A percentile compares a stretch with the other conserved stretches of the same genome.
phyloP scores from a whole-genome alignment of 2,888 invertebrate genomes.

The Portevinia maculata region DNA sequence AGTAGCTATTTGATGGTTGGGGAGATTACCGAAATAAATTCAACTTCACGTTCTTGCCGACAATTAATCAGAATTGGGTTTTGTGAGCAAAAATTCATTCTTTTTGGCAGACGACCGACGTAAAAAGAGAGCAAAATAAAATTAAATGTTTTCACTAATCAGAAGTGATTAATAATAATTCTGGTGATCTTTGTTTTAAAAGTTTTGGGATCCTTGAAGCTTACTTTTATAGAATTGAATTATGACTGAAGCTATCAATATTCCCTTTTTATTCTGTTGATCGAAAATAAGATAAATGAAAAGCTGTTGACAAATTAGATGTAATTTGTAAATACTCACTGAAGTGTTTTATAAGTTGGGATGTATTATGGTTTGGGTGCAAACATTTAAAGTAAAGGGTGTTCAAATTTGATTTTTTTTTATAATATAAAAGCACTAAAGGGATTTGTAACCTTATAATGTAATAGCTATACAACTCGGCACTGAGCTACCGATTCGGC shows the following conservation, averaged over 20 bases:
- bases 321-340: constrained; percentile 41
- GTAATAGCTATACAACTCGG: too few species aligned
- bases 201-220: constrained; percentile 44
- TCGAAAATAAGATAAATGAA: constrained; percentile 45
- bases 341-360: too few species aligned
- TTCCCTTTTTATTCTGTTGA: constrained; percentile 32
- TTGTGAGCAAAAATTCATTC: constrained; percentile 16
- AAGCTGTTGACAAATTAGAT: constrained; percentile 64
- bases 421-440: too few species aligned
- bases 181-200: constrained; percentile 47
- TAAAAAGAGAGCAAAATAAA: constrained; percentile 28
- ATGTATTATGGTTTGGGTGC: background rate
- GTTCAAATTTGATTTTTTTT: too few species aligned
- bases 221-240: constrained; percentile 38
- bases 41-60: constrained; percentile 13
- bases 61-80: constrained; percentile 65
- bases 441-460: too few species aligned
- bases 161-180: constrained; percentile 63
- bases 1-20: constrained; percentile 32
- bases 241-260: constrained; percentile 57
- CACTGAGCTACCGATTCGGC: too few species aligned
- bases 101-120: constrained; percentile 22
- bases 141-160: constrained; percentile 67
- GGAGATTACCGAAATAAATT: constrained; percentile 34
- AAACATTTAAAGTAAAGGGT: too few species aligned